Percentiles rank a stretch among this genome's conserved stretches.
phyloP scores from a whole-genome alignment of 2,113 vertebrate species.

The Riparia riparia region DNA sequence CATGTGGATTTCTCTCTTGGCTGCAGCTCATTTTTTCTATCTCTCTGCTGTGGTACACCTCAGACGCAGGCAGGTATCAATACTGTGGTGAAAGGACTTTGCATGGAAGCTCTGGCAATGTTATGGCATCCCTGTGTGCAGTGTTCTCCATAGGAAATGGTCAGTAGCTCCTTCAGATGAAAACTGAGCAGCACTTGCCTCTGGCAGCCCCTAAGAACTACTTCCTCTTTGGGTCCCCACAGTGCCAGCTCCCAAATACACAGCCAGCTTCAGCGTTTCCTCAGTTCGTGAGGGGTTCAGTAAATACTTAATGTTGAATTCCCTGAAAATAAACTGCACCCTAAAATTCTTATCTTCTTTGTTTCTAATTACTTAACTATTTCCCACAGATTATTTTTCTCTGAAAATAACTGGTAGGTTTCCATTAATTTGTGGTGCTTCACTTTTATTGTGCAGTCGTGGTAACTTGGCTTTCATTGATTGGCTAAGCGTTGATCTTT shows the following conservation, averaged over 20 bases:
- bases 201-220: neutral
- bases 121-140: neutral
- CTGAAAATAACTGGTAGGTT: neutral
- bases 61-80: neutral
- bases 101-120: neutral
- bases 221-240: neutral
- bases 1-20: neutral
- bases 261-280: neutral
- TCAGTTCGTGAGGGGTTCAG: neutral
- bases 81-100: neutral
- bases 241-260: neutral
- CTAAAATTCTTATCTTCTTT: neutral
- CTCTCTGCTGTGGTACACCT: neutral
- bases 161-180: neutral
- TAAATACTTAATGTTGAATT: neutral
- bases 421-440: neutral
- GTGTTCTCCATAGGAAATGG: neutral
- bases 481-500: neutral
- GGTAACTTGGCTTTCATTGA: slow-evolving; percentile 38
- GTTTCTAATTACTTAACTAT: slow-evolving; percentile 23
- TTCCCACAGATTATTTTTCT: neutral
- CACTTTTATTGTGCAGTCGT: slow-evolving; percentile 3
- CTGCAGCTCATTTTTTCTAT: neutral
- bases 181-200: neutral
- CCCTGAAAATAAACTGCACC: neutral